Base-by-base conservation (phyloP, 2,888 invertebrate species). In the Drosophila robusta region DNA sequence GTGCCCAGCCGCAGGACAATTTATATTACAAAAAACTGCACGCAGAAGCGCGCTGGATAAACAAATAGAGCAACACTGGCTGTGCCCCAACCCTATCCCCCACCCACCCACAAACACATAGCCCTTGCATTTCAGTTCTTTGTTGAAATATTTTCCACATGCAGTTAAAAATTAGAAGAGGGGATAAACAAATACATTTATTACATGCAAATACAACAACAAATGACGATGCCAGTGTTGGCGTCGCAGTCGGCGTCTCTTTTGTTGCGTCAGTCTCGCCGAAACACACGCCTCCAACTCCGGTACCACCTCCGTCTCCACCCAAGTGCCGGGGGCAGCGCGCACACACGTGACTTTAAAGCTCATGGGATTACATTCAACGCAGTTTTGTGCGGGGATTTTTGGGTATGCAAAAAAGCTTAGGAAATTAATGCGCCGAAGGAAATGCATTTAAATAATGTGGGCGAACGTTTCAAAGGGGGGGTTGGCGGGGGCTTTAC, bases 341-440 rank as follows among this genome's bases (percentile, higher is more conserved):
- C 64, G 58, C 80, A 71, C 73, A 89, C 89, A 86, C 85, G 85
- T 86, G 89, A 89, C 85, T 86, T 86, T 89, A 89, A 86, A 89
- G 88, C 88, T 86, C 84, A 69, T 69, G 85, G 89, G 89, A 86
- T 86, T 89, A 86, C 87, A 84, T 78, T 72, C 74, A 85, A 81
- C 78, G 80, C 83, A 84, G 84, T 77, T 85, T 73, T 77, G 80
- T 75, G 65, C 63, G 73, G 73, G 78, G 70, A 77, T 84, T 85
- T 81, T 70, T 29, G 8, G 82, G 78, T 72, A 84, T 86, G 86
- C 88, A 89, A 80, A 90, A 89, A 90, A 90, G 89, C 90, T 89
- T 89, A 90, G 90, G 87, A 90, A 90, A 90, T 90, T 89, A 90
- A 89, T 90, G 86, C 89, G 88, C 81, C 87, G 85, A 90, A 90